Conservation (phyloP, 2,888 invertebrate species). For the Cancer borealis region DNA sequence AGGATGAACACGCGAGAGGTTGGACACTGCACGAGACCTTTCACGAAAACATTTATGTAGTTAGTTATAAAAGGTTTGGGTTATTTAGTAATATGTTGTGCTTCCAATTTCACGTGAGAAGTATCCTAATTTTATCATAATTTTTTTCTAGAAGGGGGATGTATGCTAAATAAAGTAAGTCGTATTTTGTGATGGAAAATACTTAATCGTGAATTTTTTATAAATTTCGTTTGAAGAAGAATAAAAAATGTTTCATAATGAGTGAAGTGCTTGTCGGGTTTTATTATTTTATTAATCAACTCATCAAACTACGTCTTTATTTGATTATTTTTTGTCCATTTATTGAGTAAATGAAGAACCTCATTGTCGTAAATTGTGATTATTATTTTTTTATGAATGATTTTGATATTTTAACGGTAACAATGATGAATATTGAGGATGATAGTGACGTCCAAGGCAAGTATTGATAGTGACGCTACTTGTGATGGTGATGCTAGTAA, state of each 20-base stretch:
- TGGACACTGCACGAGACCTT: neutral
- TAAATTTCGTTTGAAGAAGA: too few relatives aligned
- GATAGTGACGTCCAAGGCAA: neutral
- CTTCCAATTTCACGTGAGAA: slow-evolving; percentile 1
- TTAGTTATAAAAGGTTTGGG: slow-evolving; percentile 17
- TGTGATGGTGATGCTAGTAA: neutral
- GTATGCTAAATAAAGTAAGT: neutral
- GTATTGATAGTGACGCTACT: neutral
- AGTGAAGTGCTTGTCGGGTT: too few relatives aligned
- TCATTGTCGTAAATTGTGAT: neutral
- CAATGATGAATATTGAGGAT: neutral
- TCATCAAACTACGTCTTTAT: too few relatives aligned
- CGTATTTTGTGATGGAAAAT: neutral
- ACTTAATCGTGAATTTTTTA: too few relatives aligned
- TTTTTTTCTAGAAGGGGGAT: neutral
- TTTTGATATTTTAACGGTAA: neutral
- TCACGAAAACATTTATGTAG: neutral
- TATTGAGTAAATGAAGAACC: neutral
- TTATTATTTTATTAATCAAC: too few relatives aligned
- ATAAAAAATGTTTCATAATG: too few relatives aligned
- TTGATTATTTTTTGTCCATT: too few relatives aligned
- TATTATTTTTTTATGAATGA: neutral
- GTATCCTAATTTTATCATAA: too few relatives aligned
- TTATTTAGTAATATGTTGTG: neutral
- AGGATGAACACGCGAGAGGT: neutral